Percentiles rank a stretch among this genome's conserved stretches.
These are phyloP conservation scores for Eulemur mongoz DNA, from an alignment of 2,797 vertebrate species.

Conservation along the genomic window DNA sequence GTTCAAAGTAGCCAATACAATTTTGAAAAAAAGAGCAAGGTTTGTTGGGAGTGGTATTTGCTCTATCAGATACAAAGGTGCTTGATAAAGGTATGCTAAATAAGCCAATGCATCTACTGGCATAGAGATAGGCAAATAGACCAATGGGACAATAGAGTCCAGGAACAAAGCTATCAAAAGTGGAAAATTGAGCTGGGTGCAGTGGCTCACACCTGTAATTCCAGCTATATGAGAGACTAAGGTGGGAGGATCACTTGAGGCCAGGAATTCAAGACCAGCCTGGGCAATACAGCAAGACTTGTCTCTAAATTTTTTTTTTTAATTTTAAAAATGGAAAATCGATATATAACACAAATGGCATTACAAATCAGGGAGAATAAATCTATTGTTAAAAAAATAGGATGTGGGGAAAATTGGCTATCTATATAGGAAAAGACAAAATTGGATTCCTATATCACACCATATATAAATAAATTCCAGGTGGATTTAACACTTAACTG, in stretches of 20 bases:
- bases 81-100: background rate
- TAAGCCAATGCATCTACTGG: background rate
- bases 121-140: background rate
- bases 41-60: background rate
- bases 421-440: background rate
- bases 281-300: background rate
- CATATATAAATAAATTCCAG: background rate
- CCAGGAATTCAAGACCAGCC: background rate
- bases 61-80: background rate
- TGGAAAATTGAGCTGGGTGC: background rate
- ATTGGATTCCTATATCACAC: background rate
- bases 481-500: background rate
- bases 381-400: background rate
- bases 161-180: background rate
- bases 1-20: background rate
- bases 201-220: background rate
- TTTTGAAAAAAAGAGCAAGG: background rate
- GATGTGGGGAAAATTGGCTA: background rate
- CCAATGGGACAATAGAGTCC: background rate
- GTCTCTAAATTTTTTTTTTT: background rate
- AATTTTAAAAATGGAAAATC: background rate
- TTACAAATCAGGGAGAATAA: background rate
- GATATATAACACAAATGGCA: background rate
- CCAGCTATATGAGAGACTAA: background rate
- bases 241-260: background rate